Conservation (phyloP, 2,797 vertebrate species). For the Eremophila alpestris region DNA sequence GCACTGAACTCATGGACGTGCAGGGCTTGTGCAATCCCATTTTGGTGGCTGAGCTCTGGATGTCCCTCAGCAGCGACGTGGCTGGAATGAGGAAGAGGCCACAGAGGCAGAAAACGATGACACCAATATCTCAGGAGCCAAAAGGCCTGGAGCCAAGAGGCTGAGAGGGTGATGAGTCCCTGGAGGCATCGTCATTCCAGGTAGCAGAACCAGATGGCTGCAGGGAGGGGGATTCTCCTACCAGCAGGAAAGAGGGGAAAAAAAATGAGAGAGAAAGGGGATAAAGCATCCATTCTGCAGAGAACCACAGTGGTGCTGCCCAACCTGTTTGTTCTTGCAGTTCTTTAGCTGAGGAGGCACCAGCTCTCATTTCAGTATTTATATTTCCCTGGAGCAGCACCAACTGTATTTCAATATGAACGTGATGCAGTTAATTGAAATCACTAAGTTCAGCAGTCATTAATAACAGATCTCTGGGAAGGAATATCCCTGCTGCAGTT, state of each 20-base stretch:
- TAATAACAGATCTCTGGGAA: constrained; percentile 74
- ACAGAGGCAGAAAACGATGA: not conserved
- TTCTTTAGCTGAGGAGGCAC: not conserved
- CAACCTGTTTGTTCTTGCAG: not conserved
- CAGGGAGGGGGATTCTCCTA: not conserved
- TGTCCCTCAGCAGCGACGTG: not conserved
- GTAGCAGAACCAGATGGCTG: not conserved
- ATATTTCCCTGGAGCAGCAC: constrained; percentile 67
- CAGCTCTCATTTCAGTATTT: constrained; percentile 63
- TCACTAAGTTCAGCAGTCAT: constrained; percentile 74
- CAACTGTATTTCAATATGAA: constrained; percentile 68
- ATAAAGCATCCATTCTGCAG: not conserved
- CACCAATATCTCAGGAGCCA: not conserved
- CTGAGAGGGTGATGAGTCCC: not conserved
- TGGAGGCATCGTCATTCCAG: not conserved
- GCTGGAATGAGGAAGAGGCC: constrained; percentile 39
- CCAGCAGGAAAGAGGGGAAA: not conserved
- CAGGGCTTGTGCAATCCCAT: constrained; percentile 42
- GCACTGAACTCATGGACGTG: constrained; percentile 49
- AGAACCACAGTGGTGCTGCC: not conserved
- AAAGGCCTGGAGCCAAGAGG: not conserved
- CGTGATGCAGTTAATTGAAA: constrained; percentile 72
- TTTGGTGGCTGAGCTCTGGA: constrained; percentile 53
- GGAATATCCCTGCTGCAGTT: constrained; percentile 54
- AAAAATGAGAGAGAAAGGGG: not conserved